Evolutionary conservation across 2,888 invertebrate genomes (phyloP), one percentile per base, ranked within the genome.

Genomic region (Drosophila parthenogenetica): DNA sequence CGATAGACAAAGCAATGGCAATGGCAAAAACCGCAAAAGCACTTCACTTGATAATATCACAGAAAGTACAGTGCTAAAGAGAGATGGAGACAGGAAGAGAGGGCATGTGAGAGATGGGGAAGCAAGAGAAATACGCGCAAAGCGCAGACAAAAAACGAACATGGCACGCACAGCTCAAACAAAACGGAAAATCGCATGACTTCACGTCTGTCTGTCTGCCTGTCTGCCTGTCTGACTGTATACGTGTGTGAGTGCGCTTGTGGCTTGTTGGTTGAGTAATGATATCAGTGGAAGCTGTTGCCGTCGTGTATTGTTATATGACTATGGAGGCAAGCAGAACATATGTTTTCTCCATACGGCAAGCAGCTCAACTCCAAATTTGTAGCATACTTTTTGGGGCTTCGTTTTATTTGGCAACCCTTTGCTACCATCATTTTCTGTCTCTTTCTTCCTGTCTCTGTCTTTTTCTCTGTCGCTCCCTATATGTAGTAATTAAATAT

Each of bases 11-110:
- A 80, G 67, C 75, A 75, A 73, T 61, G 57, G 60, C 62, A 69
- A 74, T 58, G 58, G 61, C 61, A 69, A 74, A 71, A 83, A 79
- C 87, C 86, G 73, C 85, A 81, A 74, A 79, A 87, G 87, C 86
- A 87, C 86, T 85, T 83, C 83, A 85, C 83, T 87, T 85, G 85
- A 85, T 85, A 87, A 81, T 87, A 85, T 87, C 86, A 64, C 71
- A 69, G 55, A 35, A 35, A 35, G 35, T 35, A 35, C 35, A 35
- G 13, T 35, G 35, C 11, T 4, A 35, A 35, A 69, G 54, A 39
- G 48, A n/a, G 22, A 43, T 14, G 50, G 14, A 40, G 35, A 45
- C 3, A 53, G 5, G 32, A 37, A 63, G 19, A 25, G 8, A 14
- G 45, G n/a, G 37, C 1, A n/a, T n/a, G 45, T 17, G 40, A 48